These are phyloP conservation scores for Cottus gobio DNA, from an alignment of 2,113 vertebrate species.

Conservation along the genomic window DNA sequence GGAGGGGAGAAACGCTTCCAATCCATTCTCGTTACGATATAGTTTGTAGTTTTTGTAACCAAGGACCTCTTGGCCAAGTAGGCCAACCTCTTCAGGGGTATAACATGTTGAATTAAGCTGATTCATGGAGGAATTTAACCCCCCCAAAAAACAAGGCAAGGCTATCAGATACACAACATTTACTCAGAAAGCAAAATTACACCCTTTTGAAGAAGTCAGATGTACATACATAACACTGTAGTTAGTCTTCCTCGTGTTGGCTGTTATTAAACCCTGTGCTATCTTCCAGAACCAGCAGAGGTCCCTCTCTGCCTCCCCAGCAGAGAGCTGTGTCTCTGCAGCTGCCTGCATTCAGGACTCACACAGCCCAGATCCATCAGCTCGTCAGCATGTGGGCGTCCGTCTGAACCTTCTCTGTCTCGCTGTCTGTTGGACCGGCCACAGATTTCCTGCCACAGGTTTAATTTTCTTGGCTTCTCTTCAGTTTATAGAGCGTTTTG, in stretches of 20 bases:
- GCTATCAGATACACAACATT: not conserved
- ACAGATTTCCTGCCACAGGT: not conserved
- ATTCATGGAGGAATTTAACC: not conserved
- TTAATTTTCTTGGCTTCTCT: not conserved
- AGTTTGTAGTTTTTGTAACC: not conserved
- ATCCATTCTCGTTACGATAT: too few species aligned
- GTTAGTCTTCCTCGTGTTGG: not conserved
- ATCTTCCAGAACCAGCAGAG: not conserved
- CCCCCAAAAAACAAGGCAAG: not conserved
- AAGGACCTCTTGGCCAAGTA: too few species aligned
- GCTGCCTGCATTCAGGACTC: conserved; percentile 1
- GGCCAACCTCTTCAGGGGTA: not conserved
- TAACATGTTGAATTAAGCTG: not conserved
- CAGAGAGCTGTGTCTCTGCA: not conserved
- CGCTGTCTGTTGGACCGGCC: not conserved
- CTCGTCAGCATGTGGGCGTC: not conserved
- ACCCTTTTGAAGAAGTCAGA: not conserved
- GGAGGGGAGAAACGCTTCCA: not conserved
- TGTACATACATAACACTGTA: not conserved
- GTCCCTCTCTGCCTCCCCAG: not conserved
- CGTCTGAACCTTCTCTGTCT: not conserved
- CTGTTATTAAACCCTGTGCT: not conserved
- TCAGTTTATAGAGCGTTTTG: not conserved
- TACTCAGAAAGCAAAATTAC: not conserved
- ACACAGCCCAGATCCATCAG: not conserved